Evolutionary conservation across 2,113 vertebrate species (phyloP).

Genomic region (Hypanus sabinus): DNA sequence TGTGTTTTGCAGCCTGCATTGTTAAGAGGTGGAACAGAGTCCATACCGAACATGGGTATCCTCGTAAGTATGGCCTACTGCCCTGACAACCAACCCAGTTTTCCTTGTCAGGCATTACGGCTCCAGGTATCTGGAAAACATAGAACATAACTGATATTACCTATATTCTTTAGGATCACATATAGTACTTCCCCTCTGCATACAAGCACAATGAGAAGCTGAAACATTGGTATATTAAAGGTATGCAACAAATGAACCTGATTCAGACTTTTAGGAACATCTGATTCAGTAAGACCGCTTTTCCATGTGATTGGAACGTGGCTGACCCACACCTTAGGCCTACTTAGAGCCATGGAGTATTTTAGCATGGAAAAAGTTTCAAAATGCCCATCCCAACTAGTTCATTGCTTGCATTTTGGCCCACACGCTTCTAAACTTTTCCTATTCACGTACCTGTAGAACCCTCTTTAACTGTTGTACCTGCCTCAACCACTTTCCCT

Average conservation of each 20-base stretch:
- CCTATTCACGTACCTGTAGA: too few species aligned
- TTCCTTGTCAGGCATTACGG: constrained; percentile 58
- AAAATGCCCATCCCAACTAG: too few species aligned
- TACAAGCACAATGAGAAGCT: background rate
- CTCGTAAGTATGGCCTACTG: constrained; percentile 65
- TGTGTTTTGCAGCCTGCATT: constrained; percentile 57
- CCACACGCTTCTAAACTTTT: too few species aligned
- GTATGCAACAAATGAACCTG: background rate
- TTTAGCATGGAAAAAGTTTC: too few species aligned
- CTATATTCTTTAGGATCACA: background rate
- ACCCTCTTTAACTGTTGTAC: too few species aligned
- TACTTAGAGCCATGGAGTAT: background rate
- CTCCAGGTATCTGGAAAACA: constrained; percentile 45
- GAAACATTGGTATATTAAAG: background rate
- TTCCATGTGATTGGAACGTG: background rate
- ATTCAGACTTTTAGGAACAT: background rate
- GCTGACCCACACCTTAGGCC: background rate
- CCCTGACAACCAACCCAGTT: constrained; percentile 85
- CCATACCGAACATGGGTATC: constrained; percentile 85
- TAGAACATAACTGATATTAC: background rate
- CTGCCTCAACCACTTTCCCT: too few species aligned
- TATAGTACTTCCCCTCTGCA: background rate
- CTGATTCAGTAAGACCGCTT: background rate
- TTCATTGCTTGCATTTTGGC: too few species aligned
- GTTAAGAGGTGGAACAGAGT: constrained; percentile 82